Percentiles rank a stretch among this genome's conserved stretches.
Evolutionary conservation across 2,888 invertebrate genomes (phyloP).

Genomic region (Ctenicera cuprea): DNA sequence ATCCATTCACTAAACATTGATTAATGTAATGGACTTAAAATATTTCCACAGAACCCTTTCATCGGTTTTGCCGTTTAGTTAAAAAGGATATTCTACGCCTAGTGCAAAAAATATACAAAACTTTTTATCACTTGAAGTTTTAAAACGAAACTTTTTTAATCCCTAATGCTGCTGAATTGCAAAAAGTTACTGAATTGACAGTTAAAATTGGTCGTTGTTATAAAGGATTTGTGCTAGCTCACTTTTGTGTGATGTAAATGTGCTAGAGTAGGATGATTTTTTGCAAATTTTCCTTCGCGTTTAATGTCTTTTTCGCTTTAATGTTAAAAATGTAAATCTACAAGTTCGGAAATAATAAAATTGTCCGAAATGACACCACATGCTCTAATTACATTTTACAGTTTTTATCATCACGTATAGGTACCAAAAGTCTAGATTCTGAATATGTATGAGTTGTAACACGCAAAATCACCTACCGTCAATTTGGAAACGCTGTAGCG

Average conservation of each 20-base stretch:
- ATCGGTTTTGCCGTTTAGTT: too few species aligned
- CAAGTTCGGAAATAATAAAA: not conserved
- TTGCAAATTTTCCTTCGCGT: too few species aligned
- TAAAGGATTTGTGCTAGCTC: not conserved
- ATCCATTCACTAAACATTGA: too few species aligned
- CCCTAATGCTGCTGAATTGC: not conserved
- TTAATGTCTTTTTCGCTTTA: not conserved
- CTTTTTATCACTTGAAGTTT: too few species aligned
- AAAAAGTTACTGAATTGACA: not conserved
- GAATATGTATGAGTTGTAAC: conserved; percentile 28
- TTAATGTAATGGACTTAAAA: too few species aligned
- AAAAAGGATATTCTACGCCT: too few species aligned
- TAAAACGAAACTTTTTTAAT: too few species aligned
- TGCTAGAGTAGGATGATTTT: too few species aligned
- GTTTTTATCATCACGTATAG: conserved; percentile 15
- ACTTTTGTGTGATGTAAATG: not conserved
- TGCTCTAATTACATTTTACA: conserved; percentile 14
- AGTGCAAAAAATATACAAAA: too few species aligned
- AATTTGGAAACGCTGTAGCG: conserved; percentile 16
- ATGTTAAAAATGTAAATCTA: not conserved
- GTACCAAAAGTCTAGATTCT: not conserved
- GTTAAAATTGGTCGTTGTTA: not conserved
- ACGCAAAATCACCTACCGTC: conserved; percentile 20
- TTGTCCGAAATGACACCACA: not conserved
- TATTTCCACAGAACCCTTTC: too few species aligned